Conservation (phyloP, 92 coral and sea anemone species). For the Ricordea florida region DNA sequence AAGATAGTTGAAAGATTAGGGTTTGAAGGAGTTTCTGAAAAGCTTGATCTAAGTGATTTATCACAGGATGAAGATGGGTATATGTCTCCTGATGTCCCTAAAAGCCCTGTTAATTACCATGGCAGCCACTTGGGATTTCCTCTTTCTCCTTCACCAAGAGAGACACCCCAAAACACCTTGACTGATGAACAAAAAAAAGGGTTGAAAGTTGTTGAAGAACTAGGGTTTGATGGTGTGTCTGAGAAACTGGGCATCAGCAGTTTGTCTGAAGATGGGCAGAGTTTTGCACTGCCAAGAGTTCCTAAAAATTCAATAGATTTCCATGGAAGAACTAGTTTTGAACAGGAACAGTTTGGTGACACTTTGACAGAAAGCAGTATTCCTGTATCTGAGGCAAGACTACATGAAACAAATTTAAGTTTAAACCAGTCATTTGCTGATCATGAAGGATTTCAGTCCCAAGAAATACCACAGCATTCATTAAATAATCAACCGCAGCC, state of each 20-base stretch:
- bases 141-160: background rate
- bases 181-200: conserved; percentile 54
- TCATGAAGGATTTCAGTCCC: background rate
- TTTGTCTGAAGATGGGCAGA: conserved; percentile 72
- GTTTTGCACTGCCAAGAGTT: conserved; percentile 49
- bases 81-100: conserved; percentile 55
- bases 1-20: conserved; percentile 73
- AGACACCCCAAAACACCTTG: conserved; percentile 7
- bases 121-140: conserved; percentile 16
- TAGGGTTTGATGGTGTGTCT: conserved; percentile 81
- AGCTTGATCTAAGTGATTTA: conserved; percentile 76
- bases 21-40: conserved; percentile 77
- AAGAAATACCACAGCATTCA: background rate
- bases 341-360: conserved; percentile 77
- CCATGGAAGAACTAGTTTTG: conserved; percentile 65
- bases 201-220: conserved; percentile 59
- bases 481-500: background rate
- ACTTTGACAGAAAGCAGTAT: conserved; percentile 45
- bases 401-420: conserved; percentile 9
- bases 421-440: conserved; percentile 18
- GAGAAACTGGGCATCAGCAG: conserved; percentile 77
- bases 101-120: conserved; percentile 46
- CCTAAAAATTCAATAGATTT: conserved; percentile 56
- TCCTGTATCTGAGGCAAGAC: conserved; percentile 22
- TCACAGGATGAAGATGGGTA: conserved; percentile 73